Conservation (phyloP, 2,113 vertebrate species). For the Sylvietta virens region DNA sequence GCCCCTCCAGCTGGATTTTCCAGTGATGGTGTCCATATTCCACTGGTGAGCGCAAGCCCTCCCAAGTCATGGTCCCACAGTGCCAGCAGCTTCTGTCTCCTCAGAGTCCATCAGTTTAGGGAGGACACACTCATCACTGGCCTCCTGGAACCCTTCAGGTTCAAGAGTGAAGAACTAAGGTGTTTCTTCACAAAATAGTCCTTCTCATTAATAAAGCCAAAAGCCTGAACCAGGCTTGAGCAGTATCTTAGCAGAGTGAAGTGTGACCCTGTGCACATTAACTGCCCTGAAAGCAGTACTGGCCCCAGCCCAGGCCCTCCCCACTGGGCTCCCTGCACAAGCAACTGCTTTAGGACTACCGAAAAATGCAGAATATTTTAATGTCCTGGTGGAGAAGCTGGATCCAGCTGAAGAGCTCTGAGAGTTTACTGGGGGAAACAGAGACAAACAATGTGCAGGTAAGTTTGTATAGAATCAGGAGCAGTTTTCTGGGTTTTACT, state of each 20-base stretch:
- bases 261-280: rapidly evolving
- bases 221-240: neutral
- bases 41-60: neutral
- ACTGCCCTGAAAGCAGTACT: neutral
- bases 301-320: neutral
- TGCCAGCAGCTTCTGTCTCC: neutral
- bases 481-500: neutral
- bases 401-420: neutral
- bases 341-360: neutral
- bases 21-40: neutral
- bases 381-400: neutral
- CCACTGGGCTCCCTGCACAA: neutral
- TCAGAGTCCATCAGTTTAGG: neutral
- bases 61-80: neutral
- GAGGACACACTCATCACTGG: neutral
- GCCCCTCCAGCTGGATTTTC: neutral
- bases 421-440: neutral
- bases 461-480: neutral
- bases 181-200: neutral
- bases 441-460: neutral
- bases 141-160: neutral
- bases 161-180: neutral
- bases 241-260: neutral
- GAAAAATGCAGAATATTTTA: neutral
- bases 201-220: neutral